Evolutionary conservation across 2,888 invertebrate genomes (phyloP), one percentile per base, ranked within the genome.

Genomic region (Phymatocera aterrima): DNA sequence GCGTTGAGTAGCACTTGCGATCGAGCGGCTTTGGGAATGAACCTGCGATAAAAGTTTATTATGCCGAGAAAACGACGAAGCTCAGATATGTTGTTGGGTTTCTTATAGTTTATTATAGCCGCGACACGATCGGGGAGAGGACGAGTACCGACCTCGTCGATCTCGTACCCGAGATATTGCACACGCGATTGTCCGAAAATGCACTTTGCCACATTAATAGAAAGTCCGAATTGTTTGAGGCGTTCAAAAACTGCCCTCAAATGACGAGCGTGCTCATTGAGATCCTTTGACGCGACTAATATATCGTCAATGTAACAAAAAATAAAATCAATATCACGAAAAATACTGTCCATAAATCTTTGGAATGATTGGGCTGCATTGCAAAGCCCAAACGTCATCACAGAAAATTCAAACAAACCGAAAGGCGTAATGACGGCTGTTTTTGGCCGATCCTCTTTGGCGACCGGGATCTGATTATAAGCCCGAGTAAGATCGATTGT

Each of bases 241-340:
- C 84, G 80, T 65, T 82, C 64, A 43, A 87, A 84, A 3, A 85
- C 70, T 8, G 68, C 46, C 15, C 28, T 18, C 83, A 18, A 75
- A 1, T 70, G 46, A 24, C 46, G 18, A 1, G 24, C 12, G 15
- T 70, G 70, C 28, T 70, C 24, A 21, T 43, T 10, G 21, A 21
- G 5, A 6, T 3, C 8, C 5, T 31, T 24, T 12, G 70, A 70
- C 3, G 15, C 34, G 6, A 70, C 37, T 8, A 70, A 3, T 8
- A 70, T 43, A 46, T 70, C 70, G 46, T 70, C 70, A 8, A 70
- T 10, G 28, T 31, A 70, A 2, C 24, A 8, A 3, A 15, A 28
- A 28, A 6, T 10, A 21, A 70, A 70, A n/a, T 70, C 46, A 2
- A 70, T n/a, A 6, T 18, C 48, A 4, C 46, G 21, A 1, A 70